phyloP scores from a whole-genome alignment of 1,140 invertebrate genomes.

The Paramacrobiotus metropolitanus region DNA sequence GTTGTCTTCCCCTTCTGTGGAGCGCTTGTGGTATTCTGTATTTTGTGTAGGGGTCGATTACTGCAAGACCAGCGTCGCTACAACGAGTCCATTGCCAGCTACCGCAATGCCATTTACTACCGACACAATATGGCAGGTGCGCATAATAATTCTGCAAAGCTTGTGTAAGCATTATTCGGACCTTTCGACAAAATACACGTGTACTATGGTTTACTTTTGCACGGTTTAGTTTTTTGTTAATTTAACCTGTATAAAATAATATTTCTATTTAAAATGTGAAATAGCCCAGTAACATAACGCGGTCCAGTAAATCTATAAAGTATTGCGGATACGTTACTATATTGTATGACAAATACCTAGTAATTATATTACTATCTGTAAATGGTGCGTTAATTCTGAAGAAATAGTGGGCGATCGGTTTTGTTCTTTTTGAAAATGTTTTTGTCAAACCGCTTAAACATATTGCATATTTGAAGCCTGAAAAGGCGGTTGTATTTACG shows the following conservation, averaged over 20 bases:
- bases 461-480: too few relatives aligned
- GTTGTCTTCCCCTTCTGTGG: neutral
- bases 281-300: too few relatives aligned
- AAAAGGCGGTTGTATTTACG: too few relatives aligned
- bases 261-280: neutral
- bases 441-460: too few relatives aligned
- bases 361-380: too few relatives aligned
- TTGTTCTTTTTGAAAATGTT: too few relatives aligned
- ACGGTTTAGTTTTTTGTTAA: constrained; percentile 5
- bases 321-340: too few relatives aligned
- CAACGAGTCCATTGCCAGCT: constrained; percentile 68
- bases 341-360: too few relatives aligned
- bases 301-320: too few relatives aligned
- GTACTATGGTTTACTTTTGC: constrained; percentile 6
- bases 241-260: neutral
- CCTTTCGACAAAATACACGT: constrained; percentile 17
- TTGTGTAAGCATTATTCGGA: neutral
- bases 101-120: constrained; percentile 71
- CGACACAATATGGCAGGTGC: constrained; percentile 77
- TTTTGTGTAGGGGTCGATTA: constrained; percentile 62
- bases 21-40: constrained; percentile 11
- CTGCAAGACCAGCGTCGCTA: constrained; percentile 66
- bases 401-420: too few relatives aligned
- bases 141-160: constrained; percentile 16
- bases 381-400: too few relatives aligned